A percentile compares a stretch with the other conserved stretches of the same genome.
Evolutionary conservation across 2,888 invertebrate genomes (phyloP).

Genomic region (Callyntrura guangdongensis): DNA sequence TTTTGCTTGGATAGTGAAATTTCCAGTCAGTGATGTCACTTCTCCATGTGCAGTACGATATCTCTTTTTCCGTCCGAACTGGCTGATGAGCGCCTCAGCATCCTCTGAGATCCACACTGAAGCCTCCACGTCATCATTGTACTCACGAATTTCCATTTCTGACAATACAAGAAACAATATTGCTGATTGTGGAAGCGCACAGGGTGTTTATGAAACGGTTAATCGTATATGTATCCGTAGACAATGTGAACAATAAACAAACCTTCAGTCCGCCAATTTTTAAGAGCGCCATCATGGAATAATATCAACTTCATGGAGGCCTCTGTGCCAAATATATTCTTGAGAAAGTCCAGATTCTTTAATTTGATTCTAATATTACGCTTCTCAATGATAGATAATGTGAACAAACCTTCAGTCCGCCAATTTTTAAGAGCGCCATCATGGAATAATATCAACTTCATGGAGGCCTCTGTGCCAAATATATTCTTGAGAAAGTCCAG

Average conservation of each 20-base stretch:
- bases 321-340: conserved; percentile 34
- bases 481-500: conserved; percentile 15
- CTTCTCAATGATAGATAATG: conserved; percentile 1
- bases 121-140: not conserved
- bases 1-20: not conserved
- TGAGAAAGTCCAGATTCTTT: conserved; percentile 17
- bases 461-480: conserved; percentile 22
- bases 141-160: conserved; percentile 29
- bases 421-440: conserved; percentile 19
- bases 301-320: conserved; percentile 1
- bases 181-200: too few species aligned
- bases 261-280: conserved; percentile 39
- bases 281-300: conserved; percentile 15
- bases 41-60: conserved; percentile 31
- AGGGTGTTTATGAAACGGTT: too few species aligned
- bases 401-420: conserved; percentile 33
- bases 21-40: not conserved
- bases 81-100: not conserved
- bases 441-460: conserved; percentile 15
- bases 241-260: not conserved
- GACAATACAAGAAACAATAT: not conserved
- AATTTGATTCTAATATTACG: conserved; percentile 18
- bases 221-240: too few species aligned
- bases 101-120: conserved; percentile 12
- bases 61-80: conserved; percentile 7